Base-by-base conservation (phyloP, 2,888 invertebrate genomes). In the Xestobium rufovillosum region DNA sequence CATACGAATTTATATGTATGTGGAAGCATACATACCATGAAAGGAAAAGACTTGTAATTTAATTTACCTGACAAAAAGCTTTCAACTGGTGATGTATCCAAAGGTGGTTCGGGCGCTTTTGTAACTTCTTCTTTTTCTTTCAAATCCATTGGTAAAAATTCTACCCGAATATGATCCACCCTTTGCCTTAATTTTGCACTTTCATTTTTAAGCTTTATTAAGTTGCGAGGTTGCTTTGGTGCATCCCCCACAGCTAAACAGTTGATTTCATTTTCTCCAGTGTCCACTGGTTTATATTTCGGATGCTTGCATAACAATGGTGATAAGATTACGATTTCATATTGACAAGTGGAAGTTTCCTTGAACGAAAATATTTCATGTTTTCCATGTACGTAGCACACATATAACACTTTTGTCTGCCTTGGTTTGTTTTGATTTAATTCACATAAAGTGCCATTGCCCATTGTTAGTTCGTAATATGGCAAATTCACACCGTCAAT, bases 331-430 rank as follows among this genome's bases (percentile, higher is more conserved):
- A 96, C 78, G 2, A 82, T 82, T 66, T 96, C 95, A 60, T 97
- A 97, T 62, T 91, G 87, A 59, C 97, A 97, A 0, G 89, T 91
- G 0, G 90, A 84, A 0, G 82, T 86, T 65, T 96, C 96, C 57
- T 94, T 94, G 42, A 96, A 75, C 0, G 89, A 88, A 59, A 87
- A 90, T 2, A 96, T 80, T 59, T 95, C 94, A 51, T 92, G 89
- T 53, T 88, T 86, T 2, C 90, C 88, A 51, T 87, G 83, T 3
- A 76, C 74, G 56, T 84, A 88, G 67, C 96, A 96, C 0, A 94
- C 86, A 56, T 95, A 96, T 1, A 84, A 71, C 2, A 95, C 78
- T 55, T 77, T 78, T 0, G 91, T 87, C 12, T 76, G 67, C 10
- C 96, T 75, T 0, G 89, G 88, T 51, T 83, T 78, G 35, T 83